Evolutionary conservation across 2,888 invertebrate species (phyloP).

Genomic region (Tethea ocularis): DNA sequence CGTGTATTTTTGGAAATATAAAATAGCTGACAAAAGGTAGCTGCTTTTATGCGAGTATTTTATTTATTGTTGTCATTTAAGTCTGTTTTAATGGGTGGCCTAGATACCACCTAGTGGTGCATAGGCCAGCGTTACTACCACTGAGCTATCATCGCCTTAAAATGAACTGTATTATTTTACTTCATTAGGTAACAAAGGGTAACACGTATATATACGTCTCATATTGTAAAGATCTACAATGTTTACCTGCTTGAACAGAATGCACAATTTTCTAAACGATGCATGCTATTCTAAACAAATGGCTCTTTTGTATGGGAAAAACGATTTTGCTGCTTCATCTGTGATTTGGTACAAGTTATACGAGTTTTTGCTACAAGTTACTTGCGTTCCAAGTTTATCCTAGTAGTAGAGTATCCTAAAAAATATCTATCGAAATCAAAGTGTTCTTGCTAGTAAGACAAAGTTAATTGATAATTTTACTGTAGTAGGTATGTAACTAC

Average conservation of each 20-base stretch:
- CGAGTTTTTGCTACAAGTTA: constrained; percentile 9
- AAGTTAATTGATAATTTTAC: no score
- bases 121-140: no score
- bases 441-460: no score
- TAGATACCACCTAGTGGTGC: no score
- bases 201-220: neutral
- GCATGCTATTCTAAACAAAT: constrained; percentile 31
- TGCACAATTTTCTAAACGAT: constrained; percentile 43
- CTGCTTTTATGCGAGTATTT: no score
- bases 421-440: no score
- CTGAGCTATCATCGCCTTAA: no score
- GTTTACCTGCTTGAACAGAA: neutral
- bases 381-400: no score
- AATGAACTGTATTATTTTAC: neutral
- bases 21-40: neutral
- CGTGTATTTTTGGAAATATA: constrained; percentile 10
- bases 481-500: no score
- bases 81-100: no score
- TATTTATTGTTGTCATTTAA: no score
- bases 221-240: neutral
- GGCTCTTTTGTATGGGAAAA: constrained; percentile 33
- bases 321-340: constrained; percentile 24
- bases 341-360: constrained; percentile 3
- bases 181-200: neutral
- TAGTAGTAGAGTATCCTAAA: no score